phyloP scores from a whole-genome alignment of 2,797 vertebrate genomes.

The Gadopsis bispinosus region DNA sequence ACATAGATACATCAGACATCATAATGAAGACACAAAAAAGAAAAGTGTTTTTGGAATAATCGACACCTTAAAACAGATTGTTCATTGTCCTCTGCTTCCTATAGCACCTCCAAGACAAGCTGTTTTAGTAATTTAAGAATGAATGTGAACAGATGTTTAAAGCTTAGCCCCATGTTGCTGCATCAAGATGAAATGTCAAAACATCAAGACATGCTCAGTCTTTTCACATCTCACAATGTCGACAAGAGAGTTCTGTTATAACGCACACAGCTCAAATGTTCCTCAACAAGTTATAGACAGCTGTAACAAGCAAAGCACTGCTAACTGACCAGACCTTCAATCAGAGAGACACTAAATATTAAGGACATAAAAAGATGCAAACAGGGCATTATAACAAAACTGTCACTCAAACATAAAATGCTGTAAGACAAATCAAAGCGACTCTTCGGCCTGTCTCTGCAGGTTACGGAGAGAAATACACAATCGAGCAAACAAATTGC shows the following conservation, averaged over 20 bases:
- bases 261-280: background rate
- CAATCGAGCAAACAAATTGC: background rate
- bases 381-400: background rate
- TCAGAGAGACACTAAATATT: background rate
- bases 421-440: background rate
- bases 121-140: background rate
- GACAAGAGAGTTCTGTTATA: background rate
- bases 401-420: too few relatives aligned
- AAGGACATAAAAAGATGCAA: background rate
- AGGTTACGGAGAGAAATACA: background rate
- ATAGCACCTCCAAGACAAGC: background rate
- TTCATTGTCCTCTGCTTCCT: background rate
- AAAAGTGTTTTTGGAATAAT: background rate
- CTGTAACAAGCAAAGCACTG: background rate
- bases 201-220: background rate
- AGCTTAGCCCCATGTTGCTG: background rate
- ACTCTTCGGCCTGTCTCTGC: background rate
- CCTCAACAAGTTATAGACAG: background rate
- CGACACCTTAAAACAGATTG: background rate
- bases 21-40: background rate
- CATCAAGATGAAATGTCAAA: background rate
- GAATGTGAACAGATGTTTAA: conserved; percentile 2
- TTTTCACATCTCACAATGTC: background rate
- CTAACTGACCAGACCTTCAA: background rate
- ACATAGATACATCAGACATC: background rate